phyloP scores from a whole-genome alignment of 1,140 invertebrate genomes.

The Euglossa dilemma region DNA sequence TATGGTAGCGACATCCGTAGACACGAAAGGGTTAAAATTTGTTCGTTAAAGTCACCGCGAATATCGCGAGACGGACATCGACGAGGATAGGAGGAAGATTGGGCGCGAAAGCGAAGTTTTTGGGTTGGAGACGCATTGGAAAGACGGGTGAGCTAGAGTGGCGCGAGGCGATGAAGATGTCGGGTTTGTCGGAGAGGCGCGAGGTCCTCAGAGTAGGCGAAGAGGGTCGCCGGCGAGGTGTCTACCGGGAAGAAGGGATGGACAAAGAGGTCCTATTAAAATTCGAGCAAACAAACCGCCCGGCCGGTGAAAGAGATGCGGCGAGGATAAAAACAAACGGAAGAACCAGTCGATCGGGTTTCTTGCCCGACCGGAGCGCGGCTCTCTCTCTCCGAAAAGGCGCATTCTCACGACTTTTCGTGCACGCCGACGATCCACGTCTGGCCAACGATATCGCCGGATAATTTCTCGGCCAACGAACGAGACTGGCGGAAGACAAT shows the following conservation, averaged over 20 bases:
- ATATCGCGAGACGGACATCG: too few species aligned
- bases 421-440: background rate
- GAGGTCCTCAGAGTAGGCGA: background rate
- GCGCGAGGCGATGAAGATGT: constrained; percentile 25
- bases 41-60: too few species aligned
- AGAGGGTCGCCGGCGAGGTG: background rate
- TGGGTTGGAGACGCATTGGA: background rate
- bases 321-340: constrained; percentile 43
- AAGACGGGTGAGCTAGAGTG: background rate
- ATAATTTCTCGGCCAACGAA: background rate
- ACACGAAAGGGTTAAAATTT: too few species aligned
- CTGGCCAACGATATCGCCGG: constrained; percentile 31
- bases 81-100: too few species aligned
- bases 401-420: constrained; percentile 53
- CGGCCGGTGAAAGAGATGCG: constrained; percentile 25
- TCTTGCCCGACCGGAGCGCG: constrained; percentile 36
- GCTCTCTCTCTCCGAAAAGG: background rate
- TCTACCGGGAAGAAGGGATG: background rate
- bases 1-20: too few species aligned
- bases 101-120: background rate
- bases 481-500: constrained; percentile 31
- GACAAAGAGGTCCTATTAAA: constrained; percentile 43
- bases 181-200: background rate
- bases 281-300: constrained; percentile 46
- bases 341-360: constrained; percentile 65